Base-by-base conservation (phyloP, 2,888 invertebrate genomes). In the Drosophila kanekoi region DNA sequence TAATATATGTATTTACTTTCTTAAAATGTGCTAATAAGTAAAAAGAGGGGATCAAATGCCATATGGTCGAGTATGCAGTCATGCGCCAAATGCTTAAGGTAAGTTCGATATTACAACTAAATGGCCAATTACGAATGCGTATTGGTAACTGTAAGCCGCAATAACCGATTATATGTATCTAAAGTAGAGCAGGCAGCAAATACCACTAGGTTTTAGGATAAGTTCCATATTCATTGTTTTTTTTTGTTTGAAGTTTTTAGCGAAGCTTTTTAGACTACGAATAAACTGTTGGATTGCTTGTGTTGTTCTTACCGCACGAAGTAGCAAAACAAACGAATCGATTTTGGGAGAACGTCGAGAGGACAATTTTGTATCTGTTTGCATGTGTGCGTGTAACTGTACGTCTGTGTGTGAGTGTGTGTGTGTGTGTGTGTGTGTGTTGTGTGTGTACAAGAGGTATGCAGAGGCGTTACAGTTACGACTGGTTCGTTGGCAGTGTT, bases 231-330 rank as follows among this genome's bases (percentile, higher is more conserved):
- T 28, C 8, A 28, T 28, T 66, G 28, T 52, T 18, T 40, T 18
- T 18, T 18, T 18, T 40, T 18, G 1, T 18, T 20, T 35, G 28
- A 28, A 28, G 28, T 8, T 8, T 45, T 33, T 64, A 65, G 81
- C 85, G 52, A 82, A 82, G 82, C 86, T 80, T 80, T 80, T 80
- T 80, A 78, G 65, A 76, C 74, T 86, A 86, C 67, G 61, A 44
- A 47, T 60, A 35, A 64, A 61, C 57, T 52, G 37, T 32, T 59
- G 44, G 28, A 16, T 71, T 61, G 70, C 60, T 81, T 79, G 65
- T 76, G 71, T 81, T 79, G 65, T 79, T 73, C 82, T 82, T 82
- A 82, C 82, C 82, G 83, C 82, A 86, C 86, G 70, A 68, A 66
- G 74, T 65, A 77, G 74, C 69, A 72, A 79, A 68, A 75, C 60